phyloP scores from a whole-genome alignment of 2,113 vertebrate genomes.

The Phainopepla nitens region DNA sequence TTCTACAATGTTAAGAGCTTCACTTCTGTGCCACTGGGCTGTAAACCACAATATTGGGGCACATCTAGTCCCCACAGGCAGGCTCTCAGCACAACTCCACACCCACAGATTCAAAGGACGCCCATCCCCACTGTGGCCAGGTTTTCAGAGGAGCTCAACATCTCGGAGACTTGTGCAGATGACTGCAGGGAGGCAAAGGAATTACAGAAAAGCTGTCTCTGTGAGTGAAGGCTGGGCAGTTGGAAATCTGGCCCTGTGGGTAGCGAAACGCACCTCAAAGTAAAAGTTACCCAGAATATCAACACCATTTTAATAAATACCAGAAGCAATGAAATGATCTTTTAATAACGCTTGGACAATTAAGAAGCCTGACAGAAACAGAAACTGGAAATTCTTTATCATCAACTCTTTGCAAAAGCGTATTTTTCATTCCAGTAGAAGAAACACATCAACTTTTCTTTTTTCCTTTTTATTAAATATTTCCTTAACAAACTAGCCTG shows the following conservation, averaged over 20 bases:
- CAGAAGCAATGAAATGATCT: neutral
- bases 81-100: neutral
- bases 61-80: neutral
- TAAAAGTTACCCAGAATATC: neutral
- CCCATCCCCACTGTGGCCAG: neutral
- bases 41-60: neutral
- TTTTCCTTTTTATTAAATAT: neutral
- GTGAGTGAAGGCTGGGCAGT: no score
- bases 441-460: neutral
- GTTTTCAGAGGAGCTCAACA: neutral
- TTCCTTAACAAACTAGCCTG: neutral
- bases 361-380: conserved; percentile 31
- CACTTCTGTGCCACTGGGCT: neutral
- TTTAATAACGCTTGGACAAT: conserved; percentile 44
- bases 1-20: neutral
- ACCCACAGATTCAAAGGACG: neutral
- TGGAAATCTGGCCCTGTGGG: neutral
- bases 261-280: fast-evolving
- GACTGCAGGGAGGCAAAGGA: neutral
- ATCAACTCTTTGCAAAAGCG: neutral
- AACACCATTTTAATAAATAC: neutral
- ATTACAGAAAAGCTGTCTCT: neutral
- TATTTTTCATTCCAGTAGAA: conserved; percentile 14
- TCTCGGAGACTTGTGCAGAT: neutral
- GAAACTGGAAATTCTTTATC: neutral